phyloP scores from a whole-genome alignment of 1,140 invertebrate species.

The Drosophila suzukii region DNA sequence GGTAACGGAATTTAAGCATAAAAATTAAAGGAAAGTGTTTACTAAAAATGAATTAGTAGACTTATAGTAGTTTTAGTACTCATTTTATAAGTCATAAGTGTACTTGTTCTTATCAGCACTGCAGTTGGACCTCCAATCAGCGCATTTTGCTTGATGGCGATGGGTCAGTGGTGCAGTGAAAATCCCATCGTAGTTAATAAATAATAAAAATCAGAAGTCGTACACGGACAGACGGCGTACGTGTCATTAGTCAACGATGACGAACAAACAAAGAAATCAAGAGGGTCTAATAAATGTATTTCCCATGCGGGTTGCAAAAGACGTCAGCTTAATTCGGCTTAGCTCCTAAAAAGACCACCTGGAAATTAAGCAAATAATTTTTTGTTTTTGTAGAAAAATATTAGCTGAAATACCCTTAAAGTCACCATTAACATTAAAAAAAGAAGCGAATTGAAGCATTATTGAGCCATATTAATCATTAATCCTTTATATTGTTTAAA shows the following conservation, averaged over 20 bases:
- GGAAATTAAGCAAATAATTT: background rate
- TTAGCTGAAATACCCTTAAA: too few relatives aligned
- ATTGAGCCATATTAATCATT: too few relatives aligned
- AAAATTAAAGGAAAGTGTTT: background rate
- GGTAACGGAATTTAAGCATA: too few relatives aligned
- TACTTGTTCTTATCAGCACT: conserved; percentile 4
- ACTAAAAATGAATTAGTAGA: background rate
- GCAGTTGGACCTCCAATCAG: background rate
- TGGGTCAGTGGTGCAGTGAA: conserved; percentile 5
- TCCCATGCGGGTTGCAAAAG: conserved; percentile 3
- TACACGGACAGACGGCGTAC: conserved; percentile 4
- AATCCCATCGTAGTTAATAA: conserved; percentile 7
- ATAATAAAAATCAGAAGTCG: background rate
- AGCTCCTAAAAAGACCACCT: background rate
- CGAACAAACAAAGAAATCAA: conserved; percentile 30
- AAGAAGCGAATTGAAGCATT: too few relatives aligned
- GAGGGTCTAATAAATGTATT: conserved; percentile 20
- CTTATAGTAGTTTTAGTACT: too few relatives aligned
- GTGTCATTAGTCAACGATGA: conserved; percentile 23
- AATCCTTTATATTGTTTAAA: too few relatives aligned
- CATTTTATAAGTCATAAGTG: background rate
- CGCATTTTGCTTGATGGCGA: background rate
- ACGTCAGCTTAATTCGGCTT: background rate
- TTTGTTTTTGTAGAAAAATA: background rate
- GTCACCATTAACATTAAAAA: too few relatives aligned